These are phyloP conservation scores for Epistrophe eligans DNA, from an alignment of 2,888 invertebrate species.

Conservation along the genomic window DNA sequence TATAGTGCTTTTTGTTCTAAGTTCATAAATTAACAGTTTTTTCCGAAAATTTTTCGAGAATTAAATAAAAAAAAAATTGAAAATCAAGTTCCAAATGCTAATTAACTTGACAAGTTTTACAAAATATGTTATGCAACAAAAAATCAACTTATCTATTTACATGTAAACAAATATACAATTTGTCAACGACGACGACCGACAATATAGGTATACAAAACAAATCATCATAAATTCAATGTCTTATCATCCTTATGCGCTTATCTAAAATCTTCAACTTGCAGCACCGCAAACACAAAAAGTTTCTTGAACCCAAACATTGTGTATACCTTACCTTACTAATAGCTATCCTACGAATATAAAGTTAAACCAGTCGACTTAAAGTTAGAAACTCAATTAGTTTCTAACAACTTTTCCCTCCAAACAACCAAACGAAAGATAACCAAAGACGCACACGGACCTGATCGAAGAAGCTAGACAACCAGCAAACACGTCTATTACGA, in stretches of 20 bases:
- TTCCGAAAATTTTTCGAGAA: too few species aligned
- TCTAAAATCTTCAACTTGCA: constrained; percentile 2
- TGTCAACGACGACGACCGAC: background rate
- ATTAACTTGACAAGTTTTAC: background rate
- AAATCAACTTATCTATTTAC: background rate
- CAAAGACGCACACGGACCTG: background rate
- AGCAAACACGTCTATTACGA: constrained; percentile 32
- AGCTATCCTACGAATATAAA: background rate
- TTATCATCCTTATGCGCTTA: background rate
- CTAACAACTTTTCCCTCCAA: constrained; percentile 27
- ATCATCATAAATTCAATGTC: constrained; percentile 4
- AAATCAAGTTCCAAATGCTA: too few species aligned
- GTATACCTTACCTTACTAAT: background rate
- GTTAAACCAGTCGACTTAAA: constrained; percentile 55
- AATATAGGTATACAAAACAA: background rate
- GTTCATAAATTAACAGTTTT: too few species aligned
- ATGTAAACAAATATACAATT: background rate
- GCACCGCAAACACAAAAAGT: constrained; percentile 23
- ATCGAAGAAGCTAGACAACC: constrained; percentile 35
- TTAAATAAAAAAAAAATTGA: too few species aligned
- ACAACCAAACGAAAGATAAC: background rate
- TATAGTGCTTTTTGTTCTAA: too few species aligned
- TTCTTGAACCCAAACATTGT: constrained; percentile 23
- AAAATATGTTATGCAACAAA: background rate
- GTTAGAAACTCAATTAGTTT: constrained; percentile 49